Percentiles rank a stretch among this genome's conserved stretches.
phyloP scores from a whole-genome alignment of 2,888 invertebrate species.

The Callyntrura guangdongensis region DNA sequence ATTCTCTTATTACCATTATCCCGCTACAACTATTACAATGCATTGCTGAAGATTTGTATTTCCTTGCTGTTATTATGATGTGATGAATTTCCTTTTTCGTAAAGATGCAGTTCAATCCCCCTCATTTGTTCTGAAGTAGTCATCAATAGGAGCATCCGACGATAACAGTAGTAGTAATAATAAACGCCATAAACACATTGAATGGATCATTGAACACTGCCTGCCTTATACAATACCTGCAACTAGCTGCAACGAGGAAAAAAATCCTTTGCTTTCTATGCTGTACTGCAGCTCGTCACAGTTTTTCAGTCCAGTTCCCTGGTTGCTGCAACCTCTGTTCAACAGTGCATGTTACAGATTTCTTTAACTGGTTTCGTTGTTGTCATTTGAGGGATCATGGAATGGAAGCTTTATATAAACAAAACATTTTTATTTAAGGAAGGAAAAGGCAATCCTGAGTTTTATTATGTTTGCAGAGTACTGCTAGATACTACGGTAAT shows the following conservation, averaged over 20 bases:
- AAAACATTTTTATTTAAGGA: background rate
- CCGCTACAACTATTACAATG: background rate
- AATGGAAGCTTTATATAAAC: background rate
- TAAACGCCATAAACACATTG: conserved; percentile 56
- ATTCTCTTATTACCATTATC: background rate
- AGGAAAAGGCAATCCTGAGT: background rate
- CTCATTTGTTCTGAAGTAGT: background rate
- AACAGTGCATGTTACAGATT: background rate
- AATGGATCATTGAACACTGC: conserved; percentile 39
- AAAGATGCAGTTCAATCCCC: conserved; percentile 58
- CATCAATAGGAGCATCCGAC: background rate
- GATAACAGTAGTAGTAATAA: conserved; percentile 61
- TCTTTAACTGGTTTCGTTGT: background rate
- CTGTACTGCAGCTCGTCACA: background rate
- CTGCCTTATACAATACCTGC: background rate
- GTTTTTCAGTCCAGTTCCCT: conserved; percentile 7
- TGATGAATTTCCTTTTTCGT: conserved; percentile 40
- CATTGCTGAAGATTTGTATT: conserved; percentile 15
- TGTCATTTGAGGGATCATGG: no score
- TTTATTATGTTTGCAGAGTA: conserved; percentile 49
- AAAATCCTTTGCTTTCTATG: background rate
- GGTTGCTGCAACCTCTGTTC: background rate
- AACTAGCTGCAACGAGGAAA: background rate
- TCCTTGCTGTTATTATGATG: conserved; percentile 2
- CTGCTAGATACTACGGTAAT: conserved; percentile 69